Conservation (phyloP, 64 coral and sea anemone species). For the Pocillopora damicornis region DNA sequence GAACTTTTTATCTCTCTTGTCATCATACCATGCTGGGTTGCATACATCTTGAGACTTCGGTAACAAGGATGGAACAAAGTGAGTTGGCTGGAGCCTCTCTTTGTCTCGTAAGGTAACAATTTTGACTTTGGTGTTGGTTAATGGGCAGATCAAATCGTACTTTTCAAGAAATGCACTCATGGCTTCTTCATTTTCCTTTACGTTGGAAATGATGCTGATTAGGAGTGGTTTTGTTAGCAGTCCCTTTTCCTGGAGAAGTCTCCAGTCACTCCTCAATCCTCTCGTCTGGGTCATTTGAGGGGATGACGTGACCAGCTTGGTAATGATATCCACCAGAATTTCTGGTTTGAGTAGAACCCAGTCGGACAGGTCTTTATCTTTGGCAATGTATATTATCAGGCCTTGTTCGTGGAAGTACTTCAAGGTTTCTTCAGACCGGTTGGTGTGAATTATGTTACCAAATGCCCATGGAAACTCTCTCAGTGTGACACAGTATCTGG, state of each 20-base stretch:
- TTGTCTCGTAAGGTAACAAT: neutral
- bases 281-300: slow-evolving; percentile 1
- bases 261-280: slow-evolving; percentile 33
- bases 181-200: slow-evolving; percentile 19
- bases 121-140: neutral
- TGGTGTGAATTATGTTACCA: neutral
- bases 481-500: slow-evolving; percentile 22
- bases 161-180: slow-evolving; percentile 41
- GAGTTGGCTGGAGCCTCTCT: slow-evolving; percentile 1
- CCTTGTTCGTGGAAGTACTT: slow-evolving; percentile 73
- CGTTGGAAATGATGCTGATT: slow-evolving; percentile 6
- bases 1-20: slow-evolving; percentile 34
- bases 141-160: slow-evolving; percentile 44
- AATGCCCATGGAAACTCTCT: slow-evolving; percentile 32
- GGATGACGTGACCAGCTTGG: slow-evolving; percentile 36
- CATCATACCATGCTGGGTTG: slow-evolving; percentile 19
- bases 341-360: slow-evolving; percentile 68
- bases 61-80: slow-evolving; percentile 50
- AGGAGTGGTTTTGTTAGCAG: slow-evolving; percentile 24
- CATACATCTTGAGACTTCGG: slow-evolving; percentile 18
- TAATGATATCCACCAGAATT: slow-evolving; percentile 36
- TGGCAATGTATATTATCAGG: slow-evolving; percentile 53
- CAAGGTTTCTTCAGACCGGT: slow-evolving; percentile 49
- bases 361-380: slow-evolving; percentile 40
- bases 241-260: slow-evolving; percentile 26